Base-by-base conservation (phyloP, 2,113 vertebrate genomes). In the Anseranas semipalmata region DNA sequence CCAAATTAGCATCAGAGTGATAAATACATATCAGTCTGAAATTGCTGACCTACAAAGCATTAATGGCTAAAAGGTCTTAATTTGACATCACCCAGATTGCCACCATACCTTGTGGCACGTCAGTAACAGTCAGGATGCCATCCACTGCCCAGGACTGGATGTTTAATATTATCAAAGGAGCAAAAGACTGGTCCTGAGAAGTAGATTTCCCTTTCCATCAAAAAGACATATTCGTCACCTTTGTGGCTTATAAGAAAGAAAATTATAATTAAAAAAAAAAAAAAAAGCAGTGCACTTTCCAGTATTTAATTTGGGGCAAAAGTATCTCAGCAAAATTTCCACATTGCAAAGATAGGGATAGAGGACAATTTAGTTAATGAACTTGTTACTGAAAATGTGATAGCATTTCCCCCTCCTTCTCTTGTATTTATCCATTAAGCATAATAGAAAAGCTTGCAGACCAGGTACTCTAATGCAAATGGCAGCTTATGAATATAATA, bases 361-460 rank as follows among this genome's bases (percentile, higher is more conserved):
- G 45, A 79, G 39, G 18, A 79, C 50, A 93, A 93, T 90, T 83
- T 88, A 94, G 90, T 88, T 95, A 87, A 22, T 70, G 53, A 85
- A 80, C 41, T 43, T 65, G 39, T 43, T 58, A 90, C 1, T 62
- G 43, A 73, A 93, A 90, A 83, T 4, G 1, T 67, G 28, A 77
- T 87, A 74, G 63, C n/a, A 53, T 94, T 39, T 70, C 67, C 78
- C 45, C 19, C 37, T 76, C 50, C 32, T 87, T 80, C 55, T 71
- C 25, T 58, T 48, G 24, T 41, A 59, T 66, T 86, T 53, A 65
- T 80, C 41, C 59, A 59, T 82, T 85, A 87, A 86, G 59, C n/a
- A 71, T 79, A 73, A 93, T 6, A 27, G 46, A 90, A 78, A 84
- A 73, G 8, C 45, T 80, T 87, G 22, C 16, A 72, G 58, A 73